A percentile compares a stretch with the other conserved stretches of the same genome.
These are phyloP conservation scores for Drosophila lini DNA, from an alignment of 1,140 invertebrate species.

Conservation along the genomic window DNA sequence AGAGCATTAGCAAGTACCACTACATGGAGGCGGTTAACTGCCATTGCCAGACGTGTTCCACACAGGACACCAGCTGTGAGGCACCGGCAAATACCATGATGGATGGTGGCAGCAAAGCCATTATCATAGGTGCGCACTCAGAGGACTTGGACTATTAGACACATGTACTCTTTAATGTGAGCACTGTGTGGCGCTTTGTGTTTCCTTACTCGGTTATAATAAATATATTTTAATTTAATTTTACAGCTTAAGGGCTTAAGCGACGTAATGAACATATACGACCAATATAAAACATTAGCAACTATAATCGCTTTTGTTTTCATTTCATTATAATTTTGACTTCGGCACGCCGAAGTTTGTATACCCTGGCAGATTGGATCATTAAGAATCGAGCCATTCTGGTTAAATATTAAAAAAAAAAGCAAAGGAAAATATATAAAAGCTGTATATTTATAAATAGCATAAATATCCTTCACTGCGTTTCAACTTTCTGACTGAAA, in stretches of 20 bases:
- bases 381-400: no score
- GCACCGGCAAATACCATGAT: slow-evolving; percentile 73
- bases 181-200: slow-evolving; percentile 15
- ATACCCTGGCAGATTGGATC: no score
- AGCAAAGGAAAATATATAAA: no score
- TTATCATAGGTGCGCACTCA: slow-evolving; percentile 68
- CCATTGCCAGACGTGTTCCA: slow-evolving; percentile 85
- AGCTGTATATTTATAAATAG: no score
- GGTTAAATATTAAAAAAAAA: no score
- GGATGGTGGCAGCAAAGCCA: slow-evolving; percentile 46
- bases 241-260: neutral
- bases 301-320: neutral
- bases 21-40: slow-evolving; percentile 88
- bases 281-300: neutral
- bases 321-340: neutral
- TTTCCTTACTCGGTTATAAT: neutral
- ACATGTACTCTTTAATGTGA: neutral
- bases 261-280: neutral
- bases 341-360: no score
- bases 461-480: no score
- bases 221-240: neutral
- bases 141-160: slow-evolving; percentile 72
- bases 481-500: no score
- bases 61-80: slow-evolving; percentile 81
- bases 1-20: slow-evolving; percentile 86